A percentile compares a stretch with the other conserved stretches of the same genome.
Evolutionary conservation across 2,888 invertebrate species (phyloP).

Genomic region (Anagyrus pseudococci): DNA sequence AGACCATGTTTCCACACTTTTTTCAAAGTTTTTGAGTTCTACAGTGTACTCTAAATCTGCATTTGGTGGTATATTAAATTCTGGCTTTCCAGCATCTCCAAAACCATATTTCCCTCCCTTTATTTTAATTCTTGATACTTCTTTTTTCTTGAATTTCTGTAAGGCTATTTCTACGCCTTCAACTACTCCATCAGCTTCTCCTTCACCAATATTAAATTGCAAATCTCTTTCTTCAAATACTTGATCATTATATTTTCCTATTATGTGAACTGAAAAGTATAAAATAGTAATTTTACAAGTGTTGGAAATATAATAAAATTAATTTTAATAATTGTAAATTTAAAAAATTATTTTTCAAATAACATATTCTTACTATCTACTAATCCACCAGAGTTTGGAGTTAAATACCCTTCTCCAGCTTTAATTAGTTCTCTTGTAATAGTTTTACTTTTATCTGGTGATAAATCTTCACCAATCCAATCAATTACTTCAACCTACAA

Average conservation of each 20-base stretch:
- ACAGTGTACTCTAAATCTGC: constrained; percentile 82
- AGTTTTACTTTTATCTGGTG: constrained; percentile 81
- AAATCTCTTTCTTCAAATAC: constrained; percentile 84
- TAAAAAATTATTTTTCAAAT: not conserved
- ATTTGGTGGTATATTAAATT: constrained; percentile 79
- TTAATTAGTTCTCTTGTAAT: constrained; percentile 77
- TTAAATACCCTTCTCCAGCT: constrained; percentile 74
- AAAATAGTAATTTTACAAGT: not conserved
- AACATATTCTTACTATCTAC: constrained; percentile 76
- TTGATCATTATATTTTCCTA: constrained; percentile 70
- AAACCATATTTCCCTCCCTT: constrained; percentile 79
- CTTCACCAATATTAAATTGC: constrained; percentile 86
- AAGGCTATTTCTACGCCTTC: constrained; percentile 84
- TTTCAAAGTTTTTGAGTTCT: constrained; percentile 84
- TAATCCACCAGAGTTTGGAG: constrained; percentile 82
- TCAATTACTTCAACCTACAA: constrained; percentile 82
- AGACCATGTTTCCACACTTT: constrained; percentile 82
- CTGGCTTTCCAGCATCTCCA: constrained; percentile 72
- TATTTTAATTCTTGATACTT: constrained; percentile 77
- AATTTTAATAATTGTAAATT: not conserved
- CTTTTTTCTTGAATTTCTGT: constrained; percentile 80
- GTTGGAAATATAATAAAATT: not conserved
- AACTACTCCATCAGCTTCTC: constrained; percentile 75
- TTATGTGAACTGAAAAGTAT: constrained; percentile 72
- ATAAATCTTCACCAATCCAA: constrained; percentile 90